phyloP scores from a whole-genome alignment of 2,113 vertebrate species.

The Erinaceus europaeus region DNA sequence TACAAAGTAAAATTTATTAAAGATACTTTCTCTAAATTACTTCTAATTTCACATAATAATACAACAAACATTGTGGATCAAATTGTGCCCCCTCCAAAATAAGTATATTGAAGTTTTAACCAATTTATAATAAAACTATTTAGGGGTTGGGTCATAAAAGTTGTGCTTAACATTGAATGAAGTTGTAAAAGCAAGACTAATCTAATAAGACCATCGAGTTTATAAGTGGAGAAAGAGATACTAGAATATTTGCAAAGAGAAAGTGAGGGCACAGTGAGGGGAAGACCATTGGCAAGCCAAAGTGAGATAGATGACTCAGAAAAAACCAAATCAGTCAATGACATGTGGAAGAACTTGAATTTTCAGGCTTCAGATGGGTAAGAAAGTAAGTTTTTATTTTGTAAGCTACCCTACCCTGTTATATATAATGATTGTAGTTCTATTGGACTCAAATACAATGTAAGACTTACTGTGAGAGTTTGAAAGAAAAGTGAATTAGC shows the following conservation, averaged over 20 bases:
- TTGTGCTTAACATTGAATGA: not conserved
- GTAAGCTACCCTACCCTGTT: fast-evolving
- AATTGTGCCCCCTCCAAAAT: not conserved
- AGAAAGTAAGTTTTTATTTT: not conserved
- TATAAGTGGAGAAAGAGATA: not conserved
- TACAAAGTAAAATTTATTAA: not conserved
- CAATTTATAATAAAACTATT: not conserved
- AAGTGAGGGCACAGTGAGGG: not conserved
- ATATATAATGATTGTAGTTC: not conserved
- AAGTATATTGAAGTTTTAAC: not conserved
- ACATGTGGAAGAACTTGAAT: not conserved
- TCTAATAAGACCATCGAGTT: not conserved
- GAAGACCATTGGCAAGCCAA: no score
- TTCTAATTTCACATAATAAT: not conserved
- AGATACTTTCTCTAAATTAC: not conserved
- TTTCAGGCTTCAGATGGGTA: not conserved
- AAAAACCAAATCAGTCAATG: not conserved
- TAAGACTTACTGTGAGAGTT: not conserved
- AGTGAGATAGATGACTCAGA: not conserved
- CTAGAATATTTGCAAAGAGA: fast-evolving
- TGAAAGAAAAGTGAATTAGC: not conserved
- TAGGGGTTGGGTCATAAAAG: not conserved
- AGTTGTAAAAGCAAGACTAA: not conserved
- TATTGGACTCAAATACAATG: not conserved
- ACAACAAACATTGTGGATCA: not conserved